phyloP scores from a whole-genome alignment of 2,113 vertebrate genomes.

The Fregetta grallaria region DNA sequence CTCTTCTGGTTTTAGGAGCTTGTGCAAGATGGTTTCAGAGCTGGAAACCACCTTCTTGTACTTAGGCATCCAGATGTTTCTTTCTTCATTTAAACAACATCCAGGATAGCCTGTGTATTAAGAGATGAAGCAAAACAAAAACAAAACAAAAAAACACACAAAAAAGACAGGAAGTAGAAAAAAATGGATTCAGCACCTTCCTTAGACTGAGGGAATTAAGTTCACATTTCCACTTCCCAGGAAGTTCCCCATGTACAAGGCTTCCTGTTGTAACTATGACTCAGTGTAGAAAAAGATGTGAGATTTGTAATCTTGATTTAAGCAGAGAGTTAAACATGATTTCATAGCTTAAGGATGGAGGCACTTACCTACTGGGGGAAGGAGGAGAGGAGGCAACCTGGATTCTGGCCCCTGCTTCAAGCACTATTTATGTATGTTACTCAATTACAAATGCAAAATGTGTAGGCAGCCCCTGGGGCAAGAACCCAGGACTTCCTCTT shows the following conservation, averaged over 20 bases:
- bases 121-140: neutral
- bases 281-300: neutral
- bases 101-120: neutral
- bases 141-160: neutral
- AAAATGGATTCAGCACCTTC: neutral
- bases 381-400: neutral
- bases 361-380: neutral
- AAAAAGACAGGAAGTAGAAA: neutral
- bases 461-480: conserved; percentile 44
- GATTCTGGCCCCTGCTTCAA: conserved; percentile 23
- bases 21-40: neutral
- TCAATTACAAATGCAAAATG: conserved; percentile 48
- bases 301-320: conserved; percentile 9
- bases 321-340: neutral
- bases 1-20: neutral
- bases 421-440: conserved; percentile 23
- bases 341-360: conserved; percentile 33
- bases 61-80: neutral
- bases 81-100: neutral
- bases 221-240: neutral
- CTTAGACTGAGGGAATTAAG: neutral
- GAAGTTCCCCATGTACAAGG: neutral
- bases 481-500: conserved; percentile 42
- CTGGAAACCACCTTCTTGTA: neutral
- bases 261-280: neutral